Evolutionary conservation across 2,797 vertebrate genomes (phyloP).

Genomic region (Mionectes olivaceus): DNA sequence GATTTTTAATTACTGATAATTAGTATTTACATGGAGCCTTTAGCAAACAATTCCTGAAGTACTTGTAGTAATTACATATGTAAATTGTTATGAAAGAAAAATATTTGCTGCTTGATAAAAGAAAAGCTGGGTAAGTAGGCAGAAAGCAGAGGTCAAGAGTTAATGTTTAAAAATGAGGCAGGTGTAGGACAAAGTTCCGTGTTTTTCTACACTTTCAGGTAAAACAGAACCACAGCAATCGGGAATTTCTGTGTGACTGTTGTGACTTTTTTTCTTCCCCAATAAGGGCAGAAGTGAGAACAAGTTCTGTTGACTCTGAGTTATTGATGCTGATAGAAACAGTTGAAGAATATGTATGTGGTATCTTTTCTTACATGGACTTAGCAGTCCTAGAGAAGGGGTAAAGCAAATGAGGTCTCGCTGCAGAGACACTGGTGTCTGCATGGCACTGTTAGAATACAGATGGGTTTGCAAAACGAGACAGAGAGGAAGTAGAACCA

Average conservation of each 20-base stretch:
- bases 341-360: neutral
- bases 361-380: neutral
- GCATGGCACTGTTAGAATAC: neutral
- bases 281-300: neutral
- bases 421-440: neutral
- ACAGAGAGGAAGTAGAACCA: neutral
- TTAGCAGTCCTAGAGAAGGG: neutral
- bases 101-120: conserved; percentile 53
- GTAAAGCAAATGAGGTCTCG: conserved; percentile 6
- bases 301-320: neutral
- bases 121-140: neutral
- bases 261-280: neutral
- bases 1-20: conserved; percentile 89
- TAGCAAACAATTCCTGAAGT: conserved; percentile 83
- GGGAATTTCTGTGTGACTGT: neutral
- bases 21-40: conserved; percentile 88
- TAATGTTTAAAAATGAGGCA: conserved; percentile 1
- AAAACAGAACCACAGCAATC: neutral
- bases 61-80: conserved; percentile 86
- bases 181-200: neutral
- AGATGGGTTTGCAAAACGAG: neutral
- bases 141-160: conserved; percentile 28
- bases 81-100: conserved; percentile 82
- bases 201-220: neutral
- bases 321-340: neutral